phyloP scores from a whole-genome alignment of 37 sponge, comb jelly and placozoan genomes.

The Lycopodina hypogea region DNA sequence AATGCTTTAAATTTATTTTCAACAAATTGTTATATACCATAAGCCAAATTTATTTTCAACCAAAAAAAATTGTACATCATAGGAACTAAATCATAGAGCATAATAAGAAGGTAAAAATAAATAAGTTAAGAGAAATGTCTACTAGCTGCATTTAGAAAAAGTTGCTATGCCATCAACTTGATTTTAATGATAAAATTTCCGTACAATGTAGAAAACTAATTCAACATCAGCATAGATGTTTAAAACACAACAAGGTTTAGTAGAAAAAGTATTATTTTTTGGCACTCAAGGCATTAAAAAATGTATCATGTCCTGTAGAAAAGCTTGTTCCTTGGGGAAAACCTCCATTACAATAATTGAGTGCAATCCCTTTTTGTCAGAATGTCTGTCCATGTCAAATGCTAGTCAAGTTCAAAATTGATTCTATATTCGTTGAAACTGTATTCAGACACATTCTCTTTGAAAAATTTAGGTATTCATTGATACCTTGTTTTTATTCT shows the following conservation, averaged over 20 bases:
- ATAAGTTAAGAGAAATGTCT: too few species aligned
- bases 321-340: conserved; percentile 33
- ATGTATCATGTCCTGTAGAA: background rate
- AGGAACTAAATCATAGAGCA: too few species aligned
- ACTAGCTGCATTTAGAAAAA: conserved; percentile 37
- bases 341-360: conserved; percentile 58
- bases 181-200: background rate
- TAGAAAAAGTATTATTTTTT: conserved; percentile 42
- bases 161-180: conserved; percentile 1
- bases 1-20: too few species aligned
- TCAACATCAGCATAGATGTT: conserved; percentile 3
- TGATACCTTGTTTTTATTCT: background rate
- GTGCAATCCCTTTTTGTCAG: background rate
- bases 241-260: conserved; percentile 68
- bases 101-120: too few species aligned
- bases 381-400: conserved; percentile 34
- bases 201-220: background rate
- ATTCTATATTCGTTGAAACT: conserved; percentile 24
- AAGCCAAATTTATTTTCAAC: too few species aligned
- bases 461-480: too few species aligned
- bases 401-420: conserved; percentile 35
- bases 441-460: background rate
- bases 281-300: conserved; percentile 1
- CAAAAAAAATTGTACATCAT: too few species aligned
- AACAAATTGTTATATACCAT: too few species aligned